Conservation (phyloP, 2,113 vertebrate species). For the Eonycteris spelaea region DNA sequence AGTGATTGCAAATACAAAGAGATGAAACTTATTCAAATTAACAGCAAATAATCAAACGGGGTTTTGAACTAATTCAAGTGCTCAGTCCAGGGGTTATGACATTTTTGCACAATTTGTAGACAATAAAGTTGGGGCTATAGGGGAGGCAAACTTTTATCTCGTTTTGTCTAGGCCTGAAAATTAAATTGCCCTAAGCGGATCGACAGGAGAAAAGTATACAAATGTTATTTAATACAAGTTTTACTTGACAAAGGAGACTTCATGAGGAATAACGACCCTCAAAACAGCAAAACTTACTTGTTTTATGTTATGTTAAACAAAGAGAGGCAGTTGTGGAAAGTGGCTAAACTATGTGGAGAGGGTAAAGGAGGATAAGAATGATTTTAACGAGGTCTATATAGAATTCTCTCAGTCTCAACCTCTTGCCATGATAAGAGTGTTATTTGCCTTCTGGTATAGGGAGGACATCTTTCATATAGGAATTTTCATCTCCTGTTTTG, state of each 20-base stretch:
- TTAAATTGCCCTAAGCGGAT: not conserved
- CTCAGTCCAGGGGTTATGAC: not conserved
- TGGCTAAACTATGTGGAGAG: not conserved
- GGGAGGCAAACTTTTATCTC: not conserved
- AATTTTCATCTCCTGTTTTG: not conserved
- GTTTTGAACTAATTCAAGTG: not conserved
- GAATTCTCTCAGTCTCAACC: not conserved
- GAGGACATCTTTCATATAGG: not conserved
- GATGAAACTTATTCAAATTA: not conserved
- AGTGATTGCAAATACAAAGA: not conserved
- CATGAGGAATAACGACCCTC: not conserved
- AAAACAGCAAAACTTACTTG: not conserved
- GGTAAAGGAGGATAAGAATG: not conserved
- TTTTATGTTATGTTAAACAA: not conserved
- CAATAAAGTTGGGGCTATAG: not conserved
- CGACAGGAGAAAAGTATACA: not conserved
- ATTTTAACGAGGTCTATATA: not conserved
- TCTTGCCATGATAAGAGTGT: not conserved
- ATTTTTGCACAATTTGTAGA: not conserved
- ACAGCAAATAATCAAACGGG: not conserved
- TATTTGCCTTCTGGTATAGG: not conserved
- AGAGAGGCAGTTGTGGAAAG: not conserved
- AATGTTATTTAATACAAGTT: not conserved
- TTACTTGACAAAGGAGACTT: not conserved
- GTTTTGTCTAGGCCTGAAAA: not conserved